A percentile compares a stretch with the other conserved stretches of the same genome.
phyloP scores from a whole-genome alignment of 2,797 vertebrate species.

The Capromys pilorides region DNA sequence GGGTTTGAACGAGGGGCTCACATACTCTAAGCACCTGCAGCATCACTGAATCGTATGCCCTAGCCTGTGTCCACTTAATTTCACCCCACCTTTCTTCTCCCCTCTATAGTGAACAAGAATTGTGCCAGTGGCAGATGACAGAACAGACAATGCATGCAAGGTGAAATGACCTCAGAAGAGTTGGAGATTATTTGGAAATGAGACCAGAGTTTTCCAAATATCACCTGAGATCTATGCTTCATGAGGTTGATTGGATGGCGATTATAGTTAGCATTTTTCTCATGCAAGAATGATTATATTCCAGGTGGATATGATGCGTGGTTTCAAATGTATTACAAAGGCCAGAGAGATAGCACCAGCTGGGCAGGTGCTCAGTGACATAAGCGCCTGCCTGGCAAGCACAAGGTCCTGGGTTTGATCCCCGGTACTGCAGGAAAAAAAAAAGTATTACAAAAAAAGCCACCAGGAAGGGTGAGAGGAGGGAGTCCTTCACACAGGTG shows the following conservation, averaged over 20 bases:
- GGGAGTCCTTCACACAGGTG: background rate
- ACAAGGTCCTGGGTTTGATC: no score
- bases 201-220: conserved; percentile 66
- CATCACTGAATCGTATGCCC: background rate
- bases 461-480: background rate
- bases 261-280: conserved; percentile 1
- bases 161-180: conserved; percentile 64
- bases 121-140: background rate
- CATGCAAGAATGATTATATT: background rate
- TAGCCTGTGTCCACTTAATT: background rate
- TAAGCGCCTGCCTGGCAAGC: no score
- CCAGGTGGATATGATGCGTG: background rate
- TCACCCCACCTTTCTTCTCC: background rate
- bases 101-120: background rate
- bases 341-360: no score
- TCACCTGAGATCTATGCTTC: conserved; percentile 32
- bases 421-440: no score
- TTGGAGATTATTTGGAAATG: conserved; percentile 69
- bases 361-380: no score
- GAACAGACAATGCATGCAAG: conserved; percentile 30
- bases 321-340: conserved; percentile 31
- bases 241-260: conserved; percentile 54
- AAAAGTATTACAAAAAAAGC: background rate
- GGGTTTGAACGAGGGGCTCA: background rate
- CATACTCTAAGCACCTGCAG: background rate